These are phyloP conservation scores for Sylvia borin DNA, from an alignment of 2,797 vertebrate genomes.

Conservation along the genomic window DNA sequence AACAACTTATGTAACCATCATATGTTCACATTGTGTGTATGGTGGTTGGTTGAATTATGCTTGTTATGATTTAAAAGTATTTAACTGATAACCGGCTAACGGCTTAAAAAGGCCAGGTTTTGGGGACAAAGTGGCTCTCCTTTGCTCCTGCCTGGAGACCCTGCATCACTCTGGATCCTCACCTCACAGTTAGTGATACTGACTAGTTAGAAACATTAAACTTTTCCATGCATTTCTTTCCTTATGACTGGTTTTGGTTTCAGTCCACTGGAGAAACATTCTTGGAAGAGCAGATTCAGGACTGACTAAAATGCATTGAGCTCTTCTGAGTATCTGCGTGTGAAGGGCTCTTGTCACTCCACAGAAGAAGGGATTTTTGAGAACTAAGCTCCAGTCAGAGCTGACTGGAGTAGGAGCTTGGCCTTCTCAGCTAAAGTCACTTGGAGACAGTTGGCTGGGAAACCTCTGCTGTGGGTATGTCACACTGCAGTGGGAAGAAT, in stretches of 20 bases:
- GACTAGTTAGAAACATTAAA: not conserved
- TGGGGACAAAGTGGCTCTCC: not conserved
- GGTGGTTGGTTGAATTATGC: not conserved
- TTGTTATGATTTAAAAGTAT: not conserved
- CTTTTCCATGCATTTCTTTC: not conserved
- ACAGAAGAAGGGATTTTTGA: not conserved
- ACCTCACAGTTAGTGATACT: not conserved
- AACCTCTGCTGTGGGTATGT: not conserved
- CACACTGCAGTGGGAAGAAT: not conserved
- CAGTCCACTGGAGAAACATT: not conserved
- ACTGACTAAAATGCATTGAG: not conserved
- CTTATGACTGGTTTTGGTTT: not conserved
- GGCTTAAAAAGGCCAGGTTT: not conserved
- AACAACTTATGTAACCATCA: not conserved
- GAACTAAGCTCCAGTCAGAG: not conserved
- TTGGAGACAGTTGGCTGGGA: not conserved
- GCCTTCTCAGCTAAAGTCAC: not conserved
- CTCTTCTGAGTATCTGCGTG: not conserved
- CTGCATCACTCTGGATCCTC: not conserved
- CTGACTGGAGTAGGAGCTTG: not conserved
- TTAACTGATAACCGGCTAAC: not conserved
- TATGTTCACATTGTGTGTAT: not conserved
- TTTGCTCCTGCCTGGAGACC: not conserved
- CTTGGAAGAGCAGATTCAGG: not conserved
- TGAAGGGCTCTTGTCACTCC: not conserved